Evolutionary conservation across 2,797 vertebrate genomes (phyloP), one percentile per base, ranked within the genome.

Genomic region (Hippocampus kuda): DNA sequence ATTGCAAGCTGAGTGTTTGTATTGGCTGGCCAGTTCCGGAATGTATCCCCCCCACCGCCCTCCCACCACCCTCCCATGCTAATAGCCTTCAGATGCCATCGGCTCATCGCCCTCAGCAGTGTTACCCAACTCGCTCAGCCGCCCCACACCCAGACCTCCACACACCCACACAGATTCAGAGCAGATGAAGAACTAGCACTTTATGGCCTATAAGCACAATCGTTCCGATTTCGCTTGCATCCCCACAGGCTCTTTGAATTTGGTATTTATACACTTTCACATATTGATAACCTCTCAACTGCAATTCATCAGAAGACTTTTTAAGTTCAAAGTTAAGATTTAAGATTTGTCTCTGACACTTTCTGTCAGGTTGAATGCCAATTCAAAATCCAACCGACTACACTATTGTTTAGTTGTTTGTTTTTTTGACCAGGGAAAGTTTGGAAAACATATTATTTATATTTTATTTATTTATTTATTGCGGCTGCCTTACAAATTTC

Each of bases 61-160:
- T 38, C 34, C 34, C 34, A 38, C 34, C 34, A 38, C 34, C 34
- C 34, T 38, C 34, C 34, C 82, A 86, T 88, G 85, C 85, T 91
- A 91, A 90, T 87, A 84, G 88, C 86, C 87, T 87, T 87, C 81
- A 84, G 86, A 88, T 86, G 85, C 82, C 85, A 88, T 86, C 81
- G 81, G 79, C 83, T 89, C 84, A 84, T 81, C 84, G 84, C 77
- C 26, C 89, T 83, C 81, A 84, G 85, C 82, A 82, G 79, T 85
- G 84, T 88, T 79, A 82, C 79, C 77, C 70, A 75, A 64, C 81
- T 62, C 72, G 67, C 65, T 46, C 65, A 64, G 20, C 11, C 62
- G 38, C 18, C 70, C 54, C 49, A 22, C 49, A 71, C 26, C 65
- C 60, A 74, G 27, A 70, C 70, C 66, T 64, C 59, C 64, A 74